Evolutionary conservation across 2,888 invertebrate genomes (phyloP).

Genomic region (Drosophila melanosoma): DNA sequence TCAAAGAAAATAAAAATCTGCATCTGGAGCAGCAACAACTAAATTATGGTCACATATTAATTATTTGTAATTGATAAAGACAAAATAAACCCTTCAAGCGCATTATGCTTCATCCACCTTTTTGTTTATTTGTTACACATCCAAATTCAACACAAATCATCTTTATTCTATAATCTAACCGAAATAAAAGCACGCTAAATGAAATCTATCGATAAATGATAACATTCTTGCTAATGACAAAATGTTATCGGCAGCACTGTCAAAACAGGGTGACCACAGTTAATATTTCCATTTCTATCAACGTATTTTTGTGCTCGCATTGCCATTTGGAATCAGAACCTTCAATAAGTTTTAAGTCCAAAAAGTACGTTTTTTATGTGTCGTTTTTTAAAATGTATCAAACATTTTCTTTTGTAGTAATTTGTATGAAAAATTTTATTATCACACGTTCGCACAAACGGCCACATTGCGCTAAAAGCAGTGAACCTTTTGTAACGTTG

Average conservation of each 20-base stretch:
- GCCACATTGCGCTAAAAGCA: constrained; percentile 29
- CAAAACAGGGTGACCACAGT: constrained; percentile 6
- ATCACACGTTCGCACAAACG: not conserved
- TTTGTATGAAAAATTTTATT: constrained; percentile 11
- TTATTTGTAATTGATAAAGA: not conserved
- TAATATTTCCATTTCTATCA: not conserved
- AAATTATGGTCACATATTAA: not conserved
- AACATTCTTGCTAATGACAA: not conserved
- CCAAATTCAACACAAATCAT: not conserved
- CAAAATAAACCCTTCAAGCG: not conserved
- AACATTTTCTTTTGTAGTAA: not conserved
- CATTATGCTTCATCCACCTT: not conserved
- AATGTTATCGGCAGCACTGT: constrained; percentile 7
- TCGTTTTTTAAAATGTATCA: too few species aligned
- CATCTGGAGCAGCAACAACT: not conserved
- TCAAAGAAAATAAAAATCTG: not conserved
- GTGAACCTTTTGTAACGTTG: constrained; percentile 7
- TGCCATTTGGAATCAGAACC: not conserved
- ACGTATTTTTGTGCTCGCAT: not conserved
- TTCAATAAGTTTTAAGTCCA: not conserved
- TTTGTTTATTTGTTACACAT: not conserved
- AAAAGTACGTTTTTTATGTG: not conserved
- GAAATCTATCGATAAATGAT: constrained; percentile 3
- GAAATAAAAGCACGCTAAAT: not conserved
- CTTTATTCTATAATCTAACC: not conserved